phyloP scores from a whole-genome alignment of 2,113 vertebrate genomes.

The Coryphaenoides rupestris region DNA sequence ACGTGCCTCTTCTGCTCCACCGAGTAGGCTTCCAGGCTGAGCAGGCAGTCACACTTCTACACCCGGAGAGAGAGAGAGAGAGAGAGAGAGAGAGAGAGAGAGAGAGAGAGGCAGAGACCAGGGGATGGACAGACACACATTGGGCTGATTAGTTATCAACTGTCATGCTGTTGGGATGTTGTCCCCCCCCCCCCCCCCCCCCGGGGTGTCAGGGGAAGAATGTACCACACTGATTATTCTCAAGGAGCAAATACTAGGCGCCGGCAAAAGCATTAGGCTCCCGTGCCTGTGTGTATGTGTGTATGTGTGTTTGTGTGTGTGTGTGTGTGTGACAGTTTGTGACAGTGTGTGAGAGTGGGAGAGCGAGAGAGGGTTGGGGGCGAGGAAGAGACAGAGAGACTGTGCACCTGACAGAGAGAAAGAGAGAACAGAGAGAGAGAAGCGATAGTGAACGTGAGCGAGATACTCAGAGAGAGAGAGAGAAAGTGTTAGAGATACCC shows the following conservation, averaged over 20 bases:
- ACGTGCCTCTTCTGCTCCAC: constrained; percentile 92
- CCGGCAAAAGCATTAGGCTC: too few species aligned
- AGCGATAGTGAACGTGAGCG: too few species aligned
- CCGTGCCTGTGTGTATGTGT: constrained; percentile 10
- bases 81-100: constrained; percentile 27
- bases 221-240: neutral
- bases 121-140: constrained; percentile 33
- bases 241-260: too few species aligned
- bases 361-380: too few species aligned
- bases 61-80: constrained; percentile 32
- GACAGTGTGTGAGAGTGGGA: neutral
- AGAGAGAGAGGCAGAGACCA: constrained; percentile 18
- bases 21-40: constrained; percentile 93
- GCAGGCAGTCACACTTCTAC: constrained; percentile 93
- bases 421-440: too few species aligned
- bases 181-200: too few species aligned
- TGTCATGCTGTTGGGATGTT: constrained; percentile 26
- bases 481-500: too few species aligned
- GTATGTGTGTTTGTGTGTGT: neutral
- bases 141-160: constrained; percentile 42
- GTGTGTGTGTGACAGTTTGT: constrained; percentile 7
- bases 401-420: too few species aligned
- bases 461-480: too few species aligned
- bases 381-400: too few species aligned
- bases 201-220: too few species aligned